Evolutionary conservation across 2,113 vertebrate species (phyloP).

Genomic region (Haplochromis vanheusdeni): DNA sequence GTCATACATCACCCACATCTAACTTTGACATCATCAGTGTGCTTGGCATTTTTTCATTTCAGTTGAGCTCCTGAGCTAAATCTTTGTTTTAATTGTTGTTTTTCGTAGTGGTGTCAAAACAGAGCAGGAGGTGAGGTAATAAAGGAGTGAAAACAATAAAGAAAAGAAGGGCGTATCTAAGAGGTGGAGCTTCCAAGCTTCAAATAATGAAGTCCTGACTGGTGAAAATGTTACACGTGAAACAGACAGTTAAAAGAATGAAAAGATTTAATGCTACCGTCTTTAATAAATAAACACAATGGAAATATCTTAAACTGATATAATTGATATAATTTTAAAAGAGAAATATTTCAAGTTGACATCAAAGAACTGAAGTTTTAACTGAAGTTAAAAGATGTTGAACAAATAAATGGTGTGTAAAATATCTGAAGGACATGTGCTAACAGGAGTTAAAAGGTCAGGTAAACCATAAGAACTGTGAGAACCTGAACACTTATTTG

Average conservation of each 20-base stretch:
- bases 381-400: neutral
- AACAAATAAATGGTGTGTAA: neutral
- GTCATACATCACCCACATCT: neutral
- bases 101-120: neutral
- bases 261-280: neutral
- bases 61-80: neutral
- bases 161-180: neutral
- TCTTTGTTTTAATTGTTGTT: neutral
- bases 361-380: neutral
- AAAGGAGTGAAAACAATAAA: neutral
- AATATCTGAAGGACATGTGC: neutral
- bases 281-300: neutral
- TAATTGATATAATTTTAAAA: neutral
- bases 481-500: neutral
- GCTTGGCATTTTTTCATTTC: rapidly evolving
- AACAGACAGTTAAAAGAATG: neutral
- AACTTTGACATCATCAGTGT: neutral
- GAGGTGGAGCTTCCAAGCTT: neutral
- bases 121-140: neutral
- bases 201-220: neutral
- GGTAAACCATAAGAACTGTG: neutral
- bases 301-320: neutral
- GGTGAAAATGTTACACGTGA: rapidly evolving
- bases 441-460: neutral
- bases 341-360: neutral